Conservation (phyloP, 2,888 invertebrate species). For the Dorcus hopei region DNA sequence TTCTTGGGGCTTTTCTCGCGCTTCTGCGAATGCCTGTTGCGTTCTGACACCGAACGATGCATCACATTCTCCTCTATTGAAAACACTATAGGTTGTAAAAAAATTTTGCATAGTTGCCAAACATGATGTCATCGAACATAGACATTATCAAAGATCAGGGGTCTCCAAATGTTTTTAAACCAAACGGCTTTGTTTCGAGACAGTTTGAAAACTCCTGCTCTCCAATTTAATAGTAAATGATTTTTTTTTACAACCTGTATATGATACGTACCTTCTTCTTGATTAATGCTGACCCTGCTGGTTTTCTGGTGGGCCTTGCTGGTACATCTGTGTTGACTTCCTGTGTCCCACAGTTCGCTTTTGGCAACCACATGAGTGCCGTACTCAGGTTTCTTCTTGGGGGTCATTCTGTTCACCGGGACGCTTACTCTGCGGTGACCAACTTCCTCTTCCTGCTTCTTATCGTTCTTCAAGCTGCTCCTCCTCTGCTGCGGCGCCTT, state of each 20-base stretch:
- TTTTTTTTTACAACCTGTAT: too few species aligned
- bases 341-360: constrained; percentile 51
- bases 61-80: constrained; percentile 37
- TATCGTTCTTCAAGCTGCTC: constrained; percentile 23
- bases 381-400: constrained; percentile 51
- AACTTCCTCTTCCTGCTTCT: constrained; percentile 14
- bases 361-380: constrained; percentile 49
- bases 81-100: background rate
- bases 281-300: constrained; percentile 38
- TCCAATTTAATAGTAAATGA: too few species aligned
- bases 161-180: too few species aligned
- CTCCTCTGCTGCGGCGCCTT: constrained; percentile 16
- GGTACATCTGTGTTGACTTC: constrained; percentile 43
- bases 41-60: constrained; percentile 46
- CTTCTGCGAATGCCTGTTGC: constrained; percentile 42
- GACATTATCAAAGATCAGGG: too few species aligned
- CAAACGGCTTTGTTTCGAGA: background rate
- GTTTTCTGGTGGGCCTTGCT: constrained; percentile 43
- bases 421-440: constrained; percentile 40
- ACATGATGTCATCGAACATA: background rate
- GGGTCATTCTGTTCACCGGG: constrained; percentile 40
- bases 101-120: background rate
- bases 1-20: constrained; percentile 39
- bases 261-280: constrained; percentile 39
- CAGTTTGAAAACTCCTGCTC: background rate